phyloP scores from a whole-genome alignment of 2,888 invertebrate species.

The Hyppa rectilinea region DNA sequence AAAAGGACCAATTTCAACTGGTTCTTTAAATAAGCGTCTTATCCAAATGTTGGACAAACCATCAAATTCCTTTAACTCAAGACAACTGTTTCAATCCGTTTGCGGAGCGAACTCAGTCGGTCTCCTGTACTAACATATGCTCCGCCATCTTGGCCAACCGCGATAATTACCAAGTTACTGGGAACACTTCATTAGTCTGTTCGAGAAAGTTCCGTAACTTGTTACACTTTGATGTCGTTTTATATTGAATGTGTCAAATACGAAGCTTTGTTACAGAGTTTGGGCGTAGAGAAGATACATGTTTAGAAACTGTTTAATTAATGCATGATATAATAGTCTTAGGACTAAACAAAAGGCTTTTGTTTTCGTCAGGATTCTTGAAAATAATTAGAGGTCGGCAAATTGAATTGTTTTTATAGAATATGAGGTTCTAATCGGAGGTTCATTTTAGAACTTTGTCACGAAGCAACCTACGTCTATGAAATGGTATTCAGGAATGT shows the following conservation, averaged over 20 bases:
- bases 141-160: conserved; percentile 17
- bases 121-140: conserved; percentile 28
- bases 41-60: neutral
- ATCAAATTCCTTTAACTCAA: neutral
- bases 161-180: conserved; percentile 55
- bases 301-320: conserved; percentile 1
- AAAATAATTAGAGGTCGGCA: neutral
- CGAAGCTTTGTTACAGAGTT: conserved; percentile 3
- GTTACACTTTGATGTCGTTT: conserved; percentile 54
- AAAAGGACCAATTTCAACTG: neutral
- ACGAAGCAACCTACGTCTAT: no score
- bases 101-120: conserved; percentile 1
- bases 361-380: neutral
- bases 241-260: conserved; percentile 47
- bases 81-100: conserved; percentile 3
- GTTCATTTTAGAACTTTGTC: no score
- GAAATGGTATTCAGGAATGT: no score
- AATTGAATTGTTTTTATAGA: no score
- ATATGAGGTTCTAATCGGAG: no score
- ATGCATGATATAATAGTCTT: neutral
- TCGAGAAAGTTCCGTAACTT: conserved; percentile 33
- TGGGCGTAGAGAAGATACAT: neutral
- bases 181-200: conserved; percentile 58
- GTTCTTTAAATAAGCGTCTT: neutral
- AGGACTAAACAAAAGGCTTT: neutral